Evolutionary conservation across 2,888 invertebrate genomes (phyloP).

Genomic region (Unio pictorum): DNA sequence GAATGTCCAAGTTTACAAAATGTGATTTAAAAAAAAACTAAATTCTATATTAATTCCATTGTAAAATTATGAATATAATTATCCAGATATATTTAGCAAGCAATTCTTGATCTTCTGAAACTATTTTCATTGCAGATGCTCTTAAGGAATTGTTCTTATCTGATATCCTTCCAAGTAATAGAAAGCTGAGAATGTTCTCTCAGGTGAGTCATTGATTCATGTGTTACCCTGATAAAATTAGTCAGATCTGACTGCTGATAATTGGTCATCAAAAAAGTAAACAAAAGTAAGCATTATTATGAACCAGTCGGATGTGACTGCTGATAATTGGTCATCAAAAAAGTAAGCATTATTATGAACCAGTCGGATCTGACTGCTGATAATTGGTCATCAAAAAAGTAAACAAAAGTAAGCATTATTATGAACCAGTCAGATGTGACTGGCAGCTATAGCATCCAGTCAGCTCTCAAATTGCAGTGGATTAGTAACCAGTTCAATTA

Average conservation of each 20-base stretch:
- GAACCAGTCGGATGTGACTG: background rate
- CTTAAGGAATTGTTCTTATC: constrained; percentile 84
- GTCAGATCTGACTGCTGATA: no score
- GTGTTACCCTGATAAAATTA: background rate
- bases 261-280: no score
- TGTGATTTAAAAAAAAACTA: no score
- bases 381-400: no score
- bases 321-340: no score
- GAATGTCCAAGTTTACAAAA: no score
- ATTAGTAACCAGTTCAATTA: no score
- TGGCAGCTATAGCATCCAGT: background rate
- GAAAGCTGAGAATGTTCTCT: constrained; percentile 67
- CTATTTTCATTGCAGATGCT: constrained; percentile 77
- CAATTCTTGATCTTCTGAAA: no score
- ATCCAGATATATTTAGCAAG: no score
- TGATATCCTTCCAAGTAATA: constrained; percentile 74
- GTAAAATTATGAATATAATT: no score
- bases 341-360: background rate
- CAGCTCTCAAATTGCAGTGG: no score
- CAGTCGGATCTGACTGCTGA: background rate
- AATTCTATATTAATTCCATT: no score
- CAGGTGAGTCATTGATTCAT: constrained; percentile 58
- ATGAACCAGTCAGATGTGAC: background rate
- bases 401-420: background rate
- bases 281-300: background rate